Percentiles rank a stretch among this genome's conserved stretches.
Conservation (phyloP, 2,888 invertebrate genomes). For the Pristionchus exspectatus region DNA sequence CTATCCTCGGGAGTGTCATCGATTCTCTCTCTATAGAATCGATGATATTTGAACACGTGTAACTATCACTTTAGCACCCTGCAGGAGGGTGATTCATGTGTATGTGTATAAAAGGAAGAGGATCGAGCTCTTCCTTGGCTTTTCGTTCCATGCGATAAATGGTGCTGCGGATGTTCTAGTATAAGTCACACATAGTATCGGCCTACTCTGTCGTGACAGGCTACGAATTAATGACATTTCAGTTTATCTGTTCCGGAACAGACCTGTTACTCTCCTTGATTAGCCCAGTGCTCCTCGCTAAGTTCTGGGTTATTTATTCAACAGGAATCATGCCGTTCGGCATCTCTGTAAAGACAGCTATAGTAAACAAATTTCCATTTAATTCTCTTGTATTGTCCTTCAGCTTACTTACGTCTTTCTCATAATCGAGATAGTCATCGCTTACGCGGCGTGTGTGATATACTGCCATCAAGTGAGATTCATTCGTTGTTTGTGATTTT, state of each 20-base stretch:
- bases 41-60: no score
- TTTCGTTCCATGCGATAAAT: no score
- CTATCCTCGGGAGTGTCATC: no score
- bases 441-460: background rate
- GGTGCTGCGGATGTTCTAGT: no score
- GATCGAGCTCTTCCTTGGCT: no score
- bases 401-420: background rate
- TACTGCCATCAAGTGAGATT: constrained; percentile 27
- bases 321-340: constrained; percentile 30
- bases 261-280: background rate
- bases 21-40: no score
- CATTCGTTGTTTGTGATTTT: background rate
- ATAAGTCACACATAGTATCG: no score
- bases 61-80: no score
- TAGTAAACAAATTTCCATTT: background rate
- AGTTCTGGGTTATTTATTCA: background rate
- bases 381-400: background rate
- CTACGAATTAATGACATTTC: background rate
- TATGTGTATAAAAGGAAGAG: no score
- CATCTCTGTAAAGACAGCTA: background rate
- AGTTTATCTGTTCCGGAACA: constrained; percentile 22
- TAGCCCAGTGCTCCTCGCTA: background rate
- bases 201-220: no score
- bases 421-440: constrained; percentile 8
- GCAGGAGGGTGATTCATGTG: no score